These are phyloP conservation scores for Holothuria glaberrima DNA, from an alignment of 35 echinoderm and acorn worm species.

Conservation along the genomic window DNA sequence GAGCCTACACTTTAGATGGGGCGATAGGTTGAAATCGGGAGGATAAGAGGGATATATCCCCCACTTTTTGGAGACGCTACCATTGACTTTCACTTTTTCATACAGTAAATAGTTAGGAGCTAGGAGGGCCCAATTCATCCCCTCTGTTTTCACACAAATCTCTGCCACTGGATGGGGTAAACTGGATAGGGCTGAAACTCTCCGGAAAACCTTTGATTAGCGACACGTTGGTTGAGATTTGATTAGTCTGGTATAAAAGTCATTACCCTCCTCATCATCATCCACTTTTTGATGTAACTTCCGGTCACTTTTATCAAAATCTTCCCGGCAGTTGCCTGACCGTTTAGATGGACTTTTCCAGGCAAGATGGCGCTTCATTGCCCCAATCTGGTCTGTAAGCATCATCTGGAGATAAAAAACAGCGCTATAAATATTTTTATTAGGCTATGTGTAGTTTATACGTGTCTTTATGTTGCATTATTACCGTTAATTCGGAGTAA, in stretches of 20 bases:
- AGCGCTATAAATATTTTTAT: not conserved
- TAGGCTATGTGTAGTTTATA: too few relatives aligned
- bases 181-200: not conserved
- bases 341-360: slow-evolving; percentile 1
- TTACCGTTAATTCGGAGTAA: not conserved
- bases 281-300: not conserved
- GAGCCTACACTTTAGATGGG: too few relatives aligned
- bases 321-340: not conserved
- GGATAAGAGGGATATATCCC: too few relatives aligned
- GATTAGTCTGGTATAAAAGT: not conserved
- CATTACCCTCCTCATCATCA: not conserved
- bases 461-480: not conserved
- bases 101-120: too few relatives aligned
- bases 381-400: not conserved
- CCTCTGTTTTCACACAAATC: not conserved
- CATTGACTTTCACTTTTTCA: too few relatives aligned
- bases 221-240: not conserved
- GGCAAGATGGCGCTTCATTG: slow-evolving; percentile 25
- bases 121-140: too few relatives aligned
- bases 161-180: not conserved
- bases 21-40: too few relatives aligned
- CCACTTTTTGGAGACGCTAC: too few relatives aligned
- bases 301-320: not conserved
- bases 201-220: not conserved
- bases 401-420: not conserved